These are phyloP conservation scores for Sphaeridia pumilis DNA, from an alignment of 2,888 invertebrate genomes.

Conservation along the genomic window DNA sequence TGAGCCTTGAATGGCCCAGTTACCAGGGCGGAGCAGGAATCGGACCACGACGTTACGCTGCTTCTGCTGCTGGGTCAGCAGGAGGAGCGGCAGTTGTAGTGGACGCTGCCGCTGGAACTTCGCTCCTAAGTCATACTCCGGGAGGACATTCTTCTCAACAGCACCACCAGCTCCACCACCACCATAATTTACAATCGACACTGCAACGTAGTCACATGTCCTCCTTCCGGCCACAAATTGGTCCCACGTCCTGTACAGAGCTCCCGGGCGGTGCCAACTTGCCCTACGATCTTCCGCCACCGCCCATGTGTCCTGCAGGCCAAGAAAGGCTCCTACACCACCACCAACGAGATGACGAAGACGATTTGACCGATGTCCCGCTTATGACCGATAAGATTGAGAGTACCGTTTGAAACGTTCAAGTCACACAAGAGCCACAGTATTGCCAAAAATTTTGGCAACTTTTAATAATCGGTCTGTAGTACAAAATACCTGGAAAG, in stretches of 20 bases:
- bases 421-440: too few relatives aligned
- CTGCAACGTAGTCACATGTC: slow-evolving; percentile 9
- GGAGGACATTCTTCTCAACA: background rate
- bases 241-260: too few relatives aligned
- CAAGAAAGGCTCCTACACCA: too few relatives aligned
- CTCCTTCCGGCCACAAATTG: slow-evolving; percentile 20
- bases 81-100: background rate
- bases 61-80: too few relatives aligned
- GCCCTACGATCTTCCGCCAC: slow-evolving; percentile 31
- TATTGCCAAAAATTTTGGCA: too few relatives aligned
- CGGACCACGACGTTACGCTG: background rate
- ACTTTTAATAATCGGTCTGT: too few relatives aligned
- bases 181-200: slow-evolving; percentile 14
- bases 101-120: slow-evolving; percentile 13
- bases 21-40: slow-evolving; percentile 27
- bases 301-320: slow-evolving; percentile 17
- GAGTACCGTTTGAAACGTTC: slow-evolving; percentile 33
- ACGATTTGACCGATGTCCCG: slow-evolving; percentile 33
- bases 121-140: slow-evolving; percentile 20
- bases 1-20: slow-evolving; percentile 34
- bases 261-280: slow-evolving; percentile 18
- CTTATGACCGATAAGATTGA: slow-evolving; percentile 36
- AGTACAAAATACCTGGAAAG: too few relatives aligned
- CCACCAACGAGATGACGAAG: slow-evolving; percentile 36
- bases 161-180: slow-evolving; percentile 3